Base-by-base conservation (phyloP, 1,140 invertebrate species). In the Thereuonema tuberculata region DNA sequence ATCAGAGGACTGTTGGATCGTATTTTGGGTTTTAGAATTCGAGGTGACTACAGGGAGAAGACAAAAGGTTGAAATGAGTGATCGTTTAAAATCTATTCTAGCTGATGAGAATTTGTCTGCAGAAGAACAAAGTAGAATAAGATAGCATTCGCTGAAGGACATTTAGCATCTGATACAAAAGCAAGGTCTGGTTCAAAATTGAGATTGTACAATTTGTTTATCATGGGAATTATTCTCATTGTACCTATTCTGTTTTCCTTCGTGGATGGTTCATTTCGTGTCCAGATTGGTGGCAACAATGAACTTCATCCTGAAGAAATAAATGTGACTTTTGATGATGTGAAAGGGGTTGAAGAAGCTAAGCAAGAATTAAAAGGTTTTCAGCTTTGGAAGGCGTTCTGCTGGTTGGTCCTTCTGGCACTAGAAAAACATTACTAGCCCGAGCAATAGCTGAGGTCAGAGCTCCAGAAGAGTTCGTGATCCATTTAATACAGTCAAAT, bases 351-450 rank as follows among this genome's bases (percentile, higher is more conserved):
- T 46, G 92, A 94, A 68, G 93, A 98, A 75, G 95, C 94, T 0
- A 99, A 98, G 74, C 84, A 93, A 69, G 96, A 99, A 74, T 75
- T 99, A 1, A 85, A 89, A 95, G 93, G 71, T 99, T 96, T 76
- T 92, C 89, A 1, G 81, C 81, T 23, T 76, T 99, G 12, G 96
- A 96, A 20, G 96, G 93, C 46, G 96, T 97, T 73, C 76, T 98
- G 61, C 95, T 94, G 3, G 97, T 97, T 76, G 94, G 78, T 68
- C n/a, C n/a, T n/a, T n/a, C n/a, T n/a, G n/a, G n/a, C n/a, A n/a
- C n/a, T n/a, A n/a, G n/a, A n/a, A n/a, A n/a, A n/a, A n/a, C n/a
- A n/a, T n/a, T n/a, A n/a, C n/a, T n/a, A n/a, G n/a, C n/a, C n/a
- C n/a, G n/a, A n/a, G n/a, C n/a, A n/a, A n/a, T n/a, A n/a, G n/a